A percentile compares a stretch with the other conserved stretches of the same genome.
phyloP scores from a whole-genome alignment of 2,113 vertebrate species.

The Ploceus nigricollis region DNA sequence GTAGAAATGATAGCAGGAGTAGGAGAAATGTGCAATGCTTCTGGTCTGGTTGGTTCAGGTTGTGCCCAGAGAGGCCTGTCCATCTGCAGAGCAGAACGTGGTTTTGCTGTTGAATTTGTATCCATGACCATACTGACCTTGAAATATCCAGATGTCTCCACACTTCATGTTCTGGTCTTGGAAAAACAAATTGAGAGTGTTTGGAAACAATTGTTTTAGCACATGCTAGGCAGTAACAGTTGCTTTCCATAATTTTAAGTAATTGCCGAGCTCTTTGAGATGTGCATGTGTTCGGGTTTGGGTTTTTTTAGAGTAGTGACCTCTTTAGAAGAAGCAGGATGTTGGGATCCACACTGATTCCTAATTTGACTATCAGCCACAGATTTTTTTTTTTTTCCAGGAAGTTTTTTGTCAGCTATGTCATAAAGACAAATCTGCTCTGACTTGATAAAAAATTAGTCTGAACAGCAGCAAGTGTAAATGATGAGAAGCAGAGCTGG shows the following conservation, averaged over 20 bases:
- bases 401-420: background rate
- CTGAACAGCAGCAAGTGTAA: slow-evolving; percentile 15
- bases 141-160: background rate
- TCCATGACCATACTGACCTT: background rate
- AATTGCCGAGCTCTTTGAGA: background rate
- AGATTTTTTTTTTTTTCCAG: background rate
- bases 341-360: background rate
- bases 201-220: background rate
- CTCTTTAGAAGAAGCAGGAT: background rate
- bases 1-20: background rate
- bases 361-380: background rate
- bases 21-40: background rate
- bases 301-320: background rate
- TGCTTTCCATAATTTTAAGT: slow-evolving; percentile 1
- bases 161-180: background rate
- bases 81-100: background rate
- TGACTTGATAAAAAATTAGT: slow-evolving; percentile 40
- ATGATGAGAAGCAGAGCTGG: slow-evolving; percentile 46
- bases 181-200: background rate
- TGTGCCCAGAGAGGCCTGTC: background rate
- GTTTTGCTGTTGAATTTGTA: background rate
- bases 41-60: background rate
- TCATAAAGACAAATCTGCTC: slow-evolving; percentile 2
- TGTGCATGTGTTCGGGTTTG: background rate
- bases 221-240: background rate